Conservation (phyloP, 2,888 invertebrate species). For the Caenorhabditis virilis region DNA sequence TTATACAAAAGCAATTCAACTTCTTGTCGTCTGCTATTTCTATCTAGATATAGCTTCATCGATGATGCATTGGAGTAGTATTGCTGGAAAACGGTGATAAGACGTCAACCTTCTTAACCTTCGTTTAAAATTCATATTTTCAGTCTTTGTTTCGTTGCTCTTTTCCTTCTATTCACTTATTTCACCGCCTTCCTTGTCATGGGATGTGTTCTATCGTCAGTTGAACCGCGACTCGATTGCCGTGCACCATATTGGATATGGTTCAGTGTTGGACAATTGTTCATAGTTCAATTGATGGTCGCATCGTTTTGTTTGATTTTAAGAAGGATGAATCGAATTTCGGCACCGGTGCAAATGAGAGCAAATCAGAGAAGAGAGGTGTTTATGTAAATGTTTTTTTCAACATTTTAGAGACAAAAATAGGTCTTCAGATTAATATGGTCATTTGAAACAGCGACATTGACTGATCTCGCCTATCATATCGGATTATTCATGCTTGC, state of each 20-base stretch:
- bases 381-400: slow-evolving; percentile 21
- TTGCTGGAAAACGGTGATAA: slow-evolving; percentile 46
- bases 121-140: too few species aligned
- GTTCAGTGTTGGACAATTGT: slow-evolving; percentile 52
- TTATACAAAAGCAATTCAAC: slow-evolving; percentile 50
- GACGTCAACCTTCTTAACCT: background rate
- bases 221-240: slow-evolving; percentile 54
- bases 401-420: background rate
- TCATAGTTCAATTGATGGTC: slow-evolving; percentile 54
- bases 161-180: slow-evolving; percentile 54
- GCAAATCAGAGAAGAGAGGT: slow-evolving; percentile 40
- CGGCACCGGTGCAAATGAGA: slow-evolving; percentile 45
- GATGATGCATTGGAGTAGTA: slow-evolving; percentile 57
- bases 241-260: slow-evolving; percentile 57
- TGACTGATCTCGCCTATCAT: slow-evolving; percentile 52
- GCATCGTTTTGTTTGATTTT: slow-evolving; percentile 51
- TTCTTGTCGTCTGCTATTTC: slow-evolving; percentile 56
- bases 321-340: slow-evolving; percentile 48
- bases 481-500: slow-evolving; percentile 48
- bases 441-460: slow-evolving; percentile 49
- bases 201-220: slow-evolving; percentile 48
- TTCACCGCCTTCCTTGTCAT: slow-evolving; percentile 53
- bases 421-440: slow-evolving; percentile 32
- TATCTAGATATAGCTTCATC: slow-evolving; percentile 55
- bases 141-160: slow-evolving; percentile 48